These are phyloP conservation scores for Struthio camelus DNA, from an alignment of 2,113 vertebrate genomes.

Conservation along the genomic window DNA sequence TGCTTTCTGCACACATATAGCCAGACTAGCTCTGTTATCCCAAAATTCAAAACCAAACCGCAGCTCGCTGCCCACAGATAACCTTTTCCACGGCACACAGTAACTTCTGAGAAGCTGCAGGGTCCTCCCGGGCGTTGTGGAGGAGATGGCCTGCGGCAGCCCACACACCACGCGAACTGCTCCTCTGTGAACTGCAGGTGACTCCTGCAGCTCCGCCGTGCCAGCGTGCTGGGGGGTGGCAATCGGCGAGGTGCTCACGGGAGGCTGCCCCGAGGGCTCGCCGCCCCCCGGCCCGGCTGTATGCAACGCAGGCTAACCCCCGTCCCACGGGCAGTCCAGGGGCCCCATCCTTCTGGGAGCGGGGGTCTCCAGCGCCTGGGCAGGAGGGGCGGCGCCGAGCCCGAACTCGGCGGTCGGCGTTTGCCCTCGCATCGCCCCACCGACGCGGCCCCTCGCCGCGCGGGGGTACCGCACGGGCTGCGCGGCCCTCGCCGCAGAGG, in stretches of 20 bases:
- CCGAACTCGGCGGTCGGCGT: too few relatives aligned
- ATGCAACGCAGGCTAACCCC: accelerated
- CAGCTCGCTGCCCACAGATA: neutral
- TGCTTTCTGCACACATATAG: neutral
- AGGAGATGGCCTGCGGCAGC: neutral
- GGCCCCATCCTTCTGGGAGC: accelerated
- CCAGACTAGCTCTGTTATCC: neutral
- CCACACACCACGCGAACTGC: neutral
- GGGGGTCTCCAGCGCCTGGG: neutral
- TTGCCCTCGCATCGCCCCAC: too few relatives aligned
- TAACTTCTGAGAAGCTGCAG: neutral
- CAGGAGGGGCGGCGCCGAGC: too few relatives aligned
- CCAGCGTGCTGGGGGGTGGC: accelerated
- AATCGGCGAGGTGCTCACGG: accelerated
- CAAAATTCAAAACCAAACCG: neutral
- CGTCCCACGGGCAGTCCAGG: neutral
- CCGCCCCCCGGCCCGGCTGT: accelerated
- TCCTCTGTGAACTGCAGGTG: neutral
- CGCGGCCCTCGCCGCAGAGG: neutral
- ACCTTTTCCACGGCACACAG: neutral
- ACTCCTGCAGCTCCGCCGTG: neutral
- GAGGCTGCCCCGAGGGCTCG: neutral
- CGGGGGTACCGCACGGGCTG: neutral
- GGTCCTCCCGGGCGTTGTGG: neutral
- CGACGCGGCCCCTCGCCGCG: too few relatives aligned